Conservation (phyloP, 2,113 vertebrate species). For the Penelope pileata region DNA sequence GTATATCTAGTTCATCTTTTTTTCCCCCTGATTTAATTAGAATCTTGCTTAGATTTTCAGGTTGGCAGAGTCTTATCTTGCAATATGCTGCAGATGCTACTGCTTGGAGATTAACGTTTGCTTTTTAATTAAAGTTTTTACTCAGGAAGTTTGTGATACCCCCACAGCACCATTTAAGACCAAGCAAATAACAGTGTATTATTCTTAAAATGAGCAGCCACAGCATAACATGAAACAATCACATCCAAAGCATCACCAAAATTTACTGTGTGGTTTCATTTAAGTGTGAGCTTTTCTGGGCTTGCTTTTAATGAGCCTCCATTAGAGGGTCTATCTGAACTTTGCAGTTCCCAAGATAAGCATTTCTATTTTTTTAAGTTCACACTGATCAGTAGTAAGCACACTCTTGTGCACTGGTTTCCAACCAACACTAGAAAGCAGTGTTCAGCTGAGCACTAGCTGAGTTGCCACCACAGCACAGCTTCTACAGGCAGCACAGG, state of each 20-base stretch:
- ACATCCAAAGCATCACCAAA: not conserved
- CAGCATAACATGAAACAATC: conserved; percentile 20
- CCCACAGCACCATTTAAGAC: conserved; percentile 33
- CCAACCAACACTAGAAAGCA: not conserved
- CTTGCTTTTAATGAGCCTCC: not conserved
- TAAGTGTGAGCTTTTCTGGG: not conserved
- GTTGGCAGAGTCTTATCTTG: conserved; percentile 42
- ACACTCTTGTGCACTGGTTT: not conserved
- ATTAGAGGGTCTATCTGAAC: not conserved
- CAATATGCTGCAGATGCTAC: conserved; percentile 37
- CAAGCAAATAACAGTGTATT: conserved; percentile 19
- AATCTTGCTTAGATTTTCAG: conserved; percentile 42
- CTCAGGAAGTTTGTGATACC: conserved; percentile 19
- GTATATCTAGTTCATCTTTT: conserved; percentile 10
- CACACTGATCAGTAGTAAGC: not conserved
- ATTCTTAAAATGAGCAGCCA: conserved; percentile 22
- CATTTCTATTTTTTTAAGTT: not conserved
- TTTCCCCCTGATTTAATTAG: conserved; percentile 48
- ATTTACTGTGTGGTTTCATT: not conserved
- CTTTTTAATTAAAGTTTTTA: conserved; percentile 64
- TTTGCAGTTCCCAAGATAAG: not conserved
- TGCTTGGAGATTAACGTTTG: conserved; percentile 37
- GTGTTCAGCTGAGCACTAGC: not conserved
- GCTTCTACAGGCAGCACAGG: not conserved
- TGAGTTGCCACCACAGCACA: not conserved